These are phyloP conservation scores for Blomia tropicalis DNA, from an alignment of 2,888 invertebrate genomes.

Conservation along the genomic window DNA sequence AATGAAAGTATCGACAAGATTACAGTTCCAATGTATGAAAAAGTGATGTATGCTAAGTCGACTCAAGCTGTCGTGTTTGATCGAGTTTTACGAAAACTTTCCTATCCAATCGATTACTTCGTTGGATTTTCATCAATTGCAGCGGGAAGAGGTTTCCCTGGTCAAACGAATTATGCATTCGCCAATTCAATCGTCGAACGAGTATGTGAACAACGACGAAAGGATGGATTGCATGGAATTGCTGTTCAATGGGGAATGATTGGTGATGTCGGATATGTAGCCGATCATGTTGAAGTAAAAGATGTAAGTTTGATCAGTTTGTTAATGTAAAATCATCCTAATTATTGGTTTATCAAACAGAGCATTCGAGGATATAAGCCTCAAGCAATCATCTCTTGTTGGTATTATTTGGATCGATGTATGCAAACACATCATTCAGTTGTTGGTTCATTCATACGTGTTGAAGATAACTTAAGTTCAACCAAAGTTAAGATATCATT, in stretches of 20 bases:
- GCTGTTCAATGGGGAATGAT: constrained; percentile 98
- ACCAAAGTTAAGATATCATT: neutral
- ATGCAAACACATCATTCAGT: neutral
- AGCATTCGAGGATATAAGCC: constrained; percentile 6
- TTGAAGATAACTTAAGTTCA: neutral
- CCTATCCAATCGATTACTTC: constrained; percentile 68
- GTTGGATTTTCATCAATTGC: constrained; percentile 90
- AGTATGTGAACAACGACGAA: constrained; percentile 66
- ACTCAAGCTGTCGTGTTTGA: constrained; percentile 68
- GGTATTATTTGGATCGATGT: neutral
- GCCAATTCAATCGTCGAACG: constrained; percentile 96
- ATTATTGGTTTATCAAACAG: neutral
- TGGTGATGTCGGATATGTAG: constrained; percentile 58
- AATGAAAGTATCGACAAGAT: constrained; percentile 77
- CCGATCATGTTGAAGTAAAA: neutral
- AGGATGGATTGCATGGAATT: constrained; percentile 61
- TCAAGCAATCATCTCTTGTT: constrained; percentile 1
- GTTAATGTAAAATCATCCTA: neutral
- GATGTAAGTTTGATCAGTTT: neutral
- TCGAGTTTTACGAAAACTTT: constrained; percentile 53
- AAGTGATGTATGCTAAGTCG: constrained; percentile 68
- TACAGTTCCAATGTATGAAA: constrained; percentile 57
- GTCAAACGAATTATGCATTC: constrained; percentile 86
- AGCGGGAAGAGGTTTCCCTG: constrained; percentile 87
- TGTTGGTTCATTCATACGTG: neutral